A percentile compares a stretch with the other conserved stretches of the same genome.
These are phyloP conservation scores for Scaptomyza caliginosa DNA, from an alignment of 2,888 invertebrate genomes.

Conservation along the genomic window DNA sequence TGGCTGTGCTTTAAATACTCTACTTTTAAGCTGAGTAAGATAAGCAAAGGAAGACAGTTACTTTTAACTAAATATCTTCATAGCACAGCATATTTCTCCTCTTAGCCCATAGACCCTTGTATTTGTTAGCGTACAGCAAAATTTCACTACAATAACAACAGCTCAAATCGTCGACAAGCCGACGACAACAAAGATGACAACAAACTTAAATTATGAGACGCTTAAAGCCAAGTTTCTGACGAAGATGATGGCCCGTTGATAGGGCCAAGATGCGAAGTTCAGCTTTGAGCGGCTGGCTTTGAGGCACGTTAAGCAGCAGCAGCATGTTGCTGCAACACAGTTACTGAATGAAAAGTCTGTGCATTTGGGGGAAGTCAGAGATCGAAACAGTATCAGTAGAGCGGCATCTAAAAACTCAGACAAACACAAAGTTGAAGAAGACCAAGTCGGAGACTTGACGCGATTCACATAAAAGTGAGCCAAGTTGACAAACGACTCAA, in stretches of 20 bases:
- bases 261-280: conserved; percentile 20
- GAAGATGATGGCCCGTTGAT: conserved; percentile 69
- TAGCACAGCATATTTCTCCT: neutral
- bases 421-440: conserved; percentile 5
- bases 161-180: conserved; percentile 7
- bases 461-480: conserved; percentile 22
- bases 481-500: conserved; percentile 4
- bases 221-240: conserved; percentile 67
- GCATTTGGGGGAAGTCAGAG: conserved; percentile 60
- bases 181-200: conserved; percentile 65
- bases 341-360: conserved; percentile 67
- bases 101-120: neutral
- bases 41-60: neutral
- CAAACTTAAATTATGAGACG: conserved; percentile 71
- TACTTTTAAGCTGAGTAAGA: neutral
- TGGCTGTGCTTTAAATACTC: conserved; percentile 21
- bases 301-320: conserved; percentile 15
- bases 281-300: conserved; percentile 39
- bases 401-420: conserved; percentile 50
- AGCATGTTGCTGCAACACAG: conserved; percentile 28
- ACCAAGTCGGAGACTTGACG: no score
- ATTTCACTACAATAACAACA: conserved; percentile 41
- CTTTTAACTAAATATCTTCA: no score
- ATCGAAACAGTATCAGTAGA: conserved; percentile 46
- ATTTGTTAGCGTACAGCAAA: conserved; percentile 5